phyloP scores from a whole-genome alignment of 2,888 invertebrate species.

The Diarsia mendica region DNA sequence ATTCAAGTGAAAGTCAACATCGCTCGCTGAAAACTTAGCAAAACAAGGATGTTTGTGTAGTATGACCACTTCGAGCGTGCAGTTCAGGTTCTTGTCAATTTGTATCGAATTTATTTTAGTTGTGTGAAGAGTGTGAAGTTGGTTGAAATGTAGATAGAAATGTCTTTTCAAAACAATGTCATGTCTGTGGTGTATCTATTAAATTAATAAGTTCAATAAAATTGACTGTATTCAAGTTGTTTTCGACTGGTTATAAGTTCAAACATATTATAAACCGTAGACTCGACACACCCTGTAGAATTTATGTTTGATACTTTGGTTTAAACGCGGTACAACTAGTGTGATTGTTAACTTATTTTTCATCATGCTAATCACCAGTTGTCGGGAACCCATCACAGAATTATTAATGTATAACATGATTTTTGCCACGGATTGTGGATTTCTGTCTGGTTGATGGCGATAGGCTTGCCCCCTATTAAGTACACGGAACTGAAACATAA shows the following conservation, averaged over 20 bases:
- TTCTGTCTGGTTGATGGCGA: neutral
- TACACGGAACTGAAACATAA: neutral
- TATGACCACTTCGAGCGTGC: neutral
- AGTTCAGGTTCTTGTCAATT: neutral
- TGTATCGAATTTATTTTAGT: neutral
- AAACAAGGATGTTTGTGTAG: neutral
- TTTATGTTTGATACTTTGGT: neutral
- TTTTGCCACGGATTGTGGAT: neutral
- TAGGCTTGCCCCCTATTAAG: neutral
- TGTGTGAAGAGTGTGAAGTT: no score
- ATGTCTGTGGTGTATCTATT: neutral
- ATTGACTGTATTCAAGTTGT: neutral
- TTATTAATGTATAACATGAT: neutral
- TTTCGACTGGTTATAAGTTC: neutral
- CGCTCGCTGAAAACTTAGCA: neutral
- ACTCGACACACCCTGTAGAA: neutral
- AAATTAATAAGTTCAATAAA: neutral
- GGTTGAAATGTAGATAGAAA: neutral
- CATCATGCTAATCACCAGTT: neutral
- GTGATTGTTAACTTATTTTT: neutral
- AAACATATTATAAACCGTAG: neutral
- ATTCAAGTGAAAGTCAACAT: neutral
- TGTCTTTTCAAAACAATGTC: neutral
- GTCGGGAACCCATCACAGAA: neutral
- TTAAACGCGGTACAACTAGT: neutral